A percentile compares a stretch with the other conserved stretches of the same genome.
Evolutionary conservation across 2,888 invertebrate genomes (phyloP).

Genomic region (Macaria notata): DNA sequence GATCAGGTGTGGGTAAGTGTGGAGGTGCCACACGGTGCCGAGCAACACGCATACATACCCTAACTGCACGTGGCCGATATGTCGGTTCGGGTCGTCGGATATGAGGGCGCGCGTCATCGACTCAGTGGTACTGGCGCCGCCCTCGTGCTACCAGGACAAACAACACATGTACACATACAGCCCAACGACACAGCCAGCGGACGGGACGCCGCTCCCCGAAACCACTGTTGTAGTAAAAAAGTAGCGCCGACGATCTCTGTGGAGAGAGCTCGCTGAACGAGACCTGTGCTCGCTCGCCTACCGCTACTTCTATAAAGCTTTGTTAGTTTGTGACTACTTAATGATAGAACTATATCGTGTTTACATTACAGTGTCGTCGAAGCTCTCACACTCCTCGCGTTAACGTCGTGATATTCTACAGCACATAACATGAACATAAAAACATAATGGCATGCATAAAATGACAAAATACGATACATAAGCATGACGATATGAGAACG

Average conservation of each 20-base stretch:
- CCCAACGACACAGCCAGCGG: conserved; percentile 59
- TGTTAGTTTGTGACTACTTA: conserved; percentile 71
- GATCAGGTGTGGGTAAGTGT: conserved; percentile 26
- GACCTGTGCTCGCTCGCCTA: conserved; percentile 53
- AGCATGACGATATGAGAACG: conserved; percentile 67
- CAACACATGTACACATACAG: conserved; percentile 78
- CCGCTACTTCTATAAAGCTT: conserved; percentile 58
- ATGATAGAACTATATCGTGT: conserved; percentile 51
- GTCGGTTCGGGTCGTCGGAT: conserved; percentile 95
- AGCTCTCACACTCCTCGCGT: conserved; percentile 39
- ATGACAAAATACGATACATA: conserved; percentile 60
- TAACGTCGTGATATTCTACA: conserved; percentile 52
- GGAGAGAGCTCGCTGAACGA: conserved; percentile 42
- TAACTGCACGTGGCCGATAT: conserved; percentile 96
- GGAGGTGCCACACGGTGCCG: conserved; percentile 55
- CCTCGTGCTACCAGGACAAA: conserved; percentile 92
- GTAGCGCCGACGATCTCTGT: conserved; percentile 69
- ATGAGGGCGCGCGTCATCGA: conserved; percentile 98
- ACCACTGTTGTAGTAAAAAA: conserved; percentile 81
- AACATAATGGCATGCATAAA: conserved; percentile 71
- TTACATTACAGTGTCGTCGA: conserved; percentile 62
- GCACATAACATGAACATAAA: conserved; percentile 60
- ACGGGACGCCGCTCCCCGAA: conserved; percentile 44
- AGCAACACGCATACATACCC: conserved; percentile 90
- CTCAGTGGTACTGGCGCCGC: conserved; percentile 95